These are phyloP conservation scores for Meda fulgida DNA, from an alignment of 2,797 vertebrate species.

Conservation along the genomic window DNA sequence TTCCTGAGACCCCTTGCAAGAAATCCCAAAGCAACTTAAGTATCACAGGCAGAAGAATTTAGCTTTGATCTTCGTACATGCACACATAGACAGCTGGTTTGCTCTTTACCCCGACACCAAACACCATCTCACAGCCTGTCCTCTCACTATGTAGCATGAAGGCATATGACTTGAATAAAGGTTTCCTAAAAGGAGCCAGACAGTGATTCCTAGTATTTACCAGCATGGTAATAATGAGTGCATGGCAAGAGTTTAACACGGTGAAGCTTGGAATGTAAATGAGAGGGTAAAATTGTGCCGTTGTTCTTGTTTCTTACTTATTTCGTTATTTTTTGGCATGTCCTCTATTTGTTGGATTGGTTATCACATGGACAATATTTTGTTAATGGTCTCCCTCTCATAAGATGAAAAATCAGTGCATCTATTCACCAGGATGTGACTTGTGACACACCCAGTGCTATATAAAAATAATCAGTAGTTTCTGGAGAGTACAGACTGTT, in stretches of 20 bases:
- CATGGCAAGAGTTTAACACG: conserved; percentile 38
- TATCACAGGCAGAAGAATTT: conserved; percentile 8
- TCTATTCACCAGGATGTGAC: not conserved
- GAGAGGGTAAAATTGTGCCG: not conserved
- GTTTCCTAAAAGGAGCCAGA: conserved; percentile 5
- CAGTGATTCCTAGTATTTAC: conserved; percentile 38
- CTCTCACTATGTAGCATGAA: conserved; percentile 19
- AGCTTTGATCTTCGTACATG: conserved; percentile 10
- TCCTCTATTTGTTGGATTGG: not conserved
- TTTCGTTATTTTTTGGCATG: not conserved
- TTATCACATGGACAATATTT: not conserved
- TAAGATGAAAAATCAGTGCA: not conserved
- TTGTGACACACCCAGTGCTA: not conserved
- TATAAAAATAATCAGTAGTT: conserved; percentile 18
- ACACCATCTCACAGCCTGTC: conserved; percentile 19
- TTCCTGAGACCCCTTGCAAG: conserved; percentile 27
- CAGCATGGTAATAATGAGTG: conserved; percentile 24
- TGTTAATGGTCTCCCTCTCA: not conserved
- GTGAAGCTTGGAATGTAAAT: conserved; percentile 33
- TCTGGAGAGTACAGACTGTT: conserved; percentile 14
- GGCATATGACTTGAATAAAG: conserved; percentile 39
- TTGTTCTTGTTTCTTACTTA: not conserved
- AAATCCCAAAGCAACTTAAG: conserved; percentile 22
- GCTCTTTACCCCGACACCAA: not conserved
- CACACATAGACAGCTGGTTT: conserved; percentile 6